These are phyloP conservation scores for Tetropium fuscum DNA, from an alignment of 2,888 invertebrate genomes.

Conservation along the genomic window DNA sequence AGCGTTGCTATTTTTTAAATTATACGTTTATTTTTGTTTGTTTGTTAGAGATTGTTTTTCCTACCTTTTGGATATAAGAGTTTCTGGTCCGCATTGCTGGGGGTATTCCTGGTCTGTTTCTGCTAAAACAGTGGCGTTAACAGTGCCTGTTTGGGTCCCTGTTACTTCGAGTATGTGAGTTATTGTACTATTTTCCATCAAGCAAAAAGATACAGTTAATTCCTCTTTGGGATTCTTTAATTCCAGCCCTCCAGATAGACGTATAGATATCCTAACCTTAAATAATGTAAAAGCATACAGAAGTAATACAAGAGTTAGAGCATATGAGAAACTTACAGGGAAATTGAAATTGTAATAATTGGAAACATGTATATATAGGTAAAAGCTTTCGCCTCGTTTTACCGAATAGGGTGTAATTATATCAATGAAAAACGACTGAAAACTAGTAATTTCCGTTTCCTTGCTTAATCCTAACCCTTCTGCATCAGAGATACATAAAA, in stretches of 20 bases:
- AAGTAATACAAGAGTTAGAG: too few relatives aligned
- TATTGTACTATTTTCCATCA: constrained; percentile 55
- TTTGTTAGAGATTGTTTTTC: too few relatives aligned
- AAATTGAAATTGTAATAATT: constrained; percentile 79
- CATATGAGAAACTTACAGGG: constrained; percentile 72
- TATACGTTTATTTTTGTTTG: too few relatives aligned
- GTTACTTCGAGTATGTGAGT: constrained; percentile 57
- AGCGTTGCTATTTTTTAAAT: too few relatives aligned
- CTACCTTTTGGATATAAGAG: constrained; percentile 65
- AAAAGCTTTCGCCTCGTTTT: constrained; percentile 74
- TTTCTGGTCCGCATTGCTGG: constrained; percentile 67
- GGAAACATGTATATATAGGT: constrained; percentile 76
- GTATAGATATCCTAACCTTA: constrained; percentile 52
- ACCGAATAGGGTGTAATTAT: constrained; percentile 76
- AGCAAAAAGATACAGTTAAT: constrained; percentile 55
- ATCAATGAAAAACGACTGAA: constrained; percentile 82
- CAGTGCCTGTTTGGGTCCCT: constrained; percentile 53
- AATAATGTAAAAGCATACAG: constrained; percentile 2
- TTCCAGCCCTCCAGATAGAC: constrained; percentile 52
- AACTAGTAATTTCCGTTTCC: constrained; percentile 65
- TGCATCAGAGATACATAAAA: constrained; percentile 68
- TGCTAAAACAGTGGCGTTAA: constrained; percentile 69
- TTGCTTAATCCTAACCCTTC: constrained; percentile 60
- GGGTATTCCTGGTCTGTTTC: constrained; percentile 66
- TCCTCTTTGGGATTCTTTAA: constrained; percentile 48